phyloP scores from a whole-genome alignment of 2,113 vertebrate genomes.

The Zosterops borbonicus region DNA sequence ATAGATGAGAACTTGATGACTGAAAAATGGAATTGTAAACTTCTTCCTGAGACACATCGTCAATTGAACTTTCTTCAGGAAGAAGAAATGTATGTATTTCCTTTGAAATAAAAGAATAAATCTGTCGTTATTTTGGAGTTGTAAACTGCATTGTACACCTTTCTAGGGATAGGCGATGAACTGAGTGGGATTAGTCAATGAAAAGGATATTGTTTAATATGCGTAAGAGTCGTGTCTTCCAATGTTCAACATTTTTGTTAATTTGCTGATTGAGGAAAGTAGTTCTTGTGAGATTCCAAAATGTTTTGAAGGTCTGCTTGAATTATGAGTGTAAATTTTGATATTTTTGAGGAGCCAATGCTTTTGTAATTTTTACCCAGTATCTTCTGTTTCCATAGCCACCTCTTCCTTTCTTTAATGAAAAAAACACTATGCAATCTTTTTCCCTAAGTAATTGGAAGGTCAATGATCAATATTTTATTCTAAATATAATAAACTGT shows the following conservation, averaged over 20 bases:
- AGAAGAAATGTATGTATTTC: neutral
- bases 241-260: neutral
- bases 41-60: neutral
- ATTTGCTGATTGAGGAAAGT: neutral
- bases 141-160: neutral
- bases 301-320: neutral
- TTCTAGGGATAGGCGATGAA: neutral
- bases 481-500: neutral
- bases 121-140: neutral
- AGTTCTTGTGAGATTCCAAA: neutral
- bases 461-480: neutral
- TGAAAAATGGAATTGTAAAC: neutral
- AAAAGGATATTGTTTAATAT: neutral
- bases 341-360: neutral
- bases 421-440: neutral
- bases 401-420: neutral
- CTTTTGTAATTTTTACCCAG: neutral
- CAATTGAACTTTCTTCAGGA: neutral
- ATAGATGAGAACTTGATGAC: neutral
- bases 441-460: neutral
- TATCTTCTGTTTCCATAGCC: neutral
- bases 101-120: neutral
- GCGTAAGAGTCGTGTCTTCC: neutral
- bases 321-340: neutral
- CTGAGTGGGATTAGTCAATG: neutral